Evolutionary conservation across 2,888 invertebrate species (phyloP).

Genomic region (Caprella mutica): DNA sequence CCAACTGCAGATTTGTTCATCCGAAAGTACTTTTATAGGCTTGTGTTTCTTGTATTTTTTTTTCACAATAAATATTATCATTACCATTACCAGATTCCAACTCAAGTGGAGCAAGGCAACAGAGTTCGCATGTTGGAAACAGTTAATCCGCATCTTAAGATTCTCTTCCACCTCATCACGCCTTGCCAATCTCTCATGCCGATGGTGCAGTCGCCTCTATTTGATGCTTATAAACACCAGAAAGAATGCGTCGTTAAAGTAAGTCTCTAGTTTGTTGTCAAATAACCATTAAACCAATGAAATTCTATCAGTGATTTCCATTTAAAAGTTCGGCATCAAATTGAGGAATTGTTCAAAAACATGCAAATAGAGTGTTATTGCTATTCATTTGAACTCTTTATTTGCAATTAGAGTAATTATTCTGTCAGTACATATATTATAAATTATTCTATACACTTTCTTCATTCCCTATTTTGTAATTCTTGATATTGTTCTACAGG

Average conservation of each 20-base stretch:
- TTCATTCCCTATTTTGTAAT: not conserved
- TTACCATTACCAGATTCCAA: slow-evolving; percentile 20
- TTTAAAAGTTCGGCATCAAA: not conserved
- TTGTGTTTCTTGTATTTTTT: too few species aligned
- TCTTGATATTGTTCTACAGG: slow-evolving; percentile 10
- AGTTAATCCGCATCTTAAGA: slow-evolving; percentile 19
- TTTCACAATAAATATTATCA: too few species aligned
- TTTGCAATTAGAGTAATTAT: not conserved
- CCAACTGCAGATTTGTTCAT: too few species aligned
- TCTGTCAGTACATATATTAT: too few species aligned
- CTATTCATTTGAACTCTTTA: not conserved
- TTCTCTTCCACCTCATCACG: slow-evolving; percentile 31
- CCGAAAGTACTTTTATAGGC: too few species aligned
- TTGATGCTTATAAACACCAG: slow-evolving; percentile 22
- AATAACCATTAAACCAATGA: too few species aligned
- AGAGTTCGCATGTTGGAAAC: slow-evolving; percentile 29
- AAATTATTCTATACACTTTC: not conserved
- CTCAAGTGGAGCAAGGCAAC: slow-evolving; percentile 3
- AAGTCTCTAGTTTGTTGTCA: not conserved
- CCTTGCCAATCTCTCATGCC: slow-evolving; percentile 20
- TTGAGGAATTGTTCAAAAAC: not conserved
- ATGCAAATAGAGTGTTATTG: not conserved
- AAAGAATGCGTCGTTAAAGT: slow-evolving; percentile 27
- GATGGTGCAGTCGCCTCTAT: slow-evolving; percentile 22
- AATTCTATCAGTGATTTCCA: not conserved